Conservation (phyloP, 2,888 invertebrate genomes). For the Drosophila paracracens region DNA sequence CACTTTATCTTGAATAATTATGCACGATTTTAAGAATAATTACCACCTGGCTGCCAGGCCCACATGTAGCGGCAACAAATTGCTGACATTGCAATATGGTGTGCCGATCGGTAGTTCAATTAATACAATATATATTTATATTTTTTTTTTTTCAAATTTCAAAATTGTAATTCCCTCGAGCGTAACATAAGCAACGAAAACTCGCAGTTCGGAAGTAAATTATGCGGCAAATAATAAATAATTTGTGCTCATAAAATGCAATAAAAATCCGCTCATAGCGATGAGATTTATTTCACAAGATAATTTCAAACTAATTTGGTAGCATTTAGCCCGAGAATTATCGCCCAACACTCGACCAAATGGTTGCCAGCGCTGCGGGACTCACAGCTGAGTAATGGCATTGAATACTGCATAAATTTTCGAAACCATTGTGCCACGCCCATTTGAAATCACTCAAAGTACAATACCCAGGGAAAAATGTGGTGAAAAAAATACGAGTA, state of each 20-base stretch:
- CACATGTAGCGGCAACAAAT: constrained; percentile 51
- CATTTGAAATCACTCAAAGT: constrained; percentile 66
- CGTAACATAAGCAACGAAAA: constrained; percentile 41
- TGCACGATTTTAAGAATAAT: constrained; percentile 74
- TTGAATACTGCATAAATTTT: constrained; percentile 78
- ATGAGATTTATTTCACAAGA: constrained; percentile 74
- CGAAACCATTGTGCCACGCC: constrained; percentile 52
- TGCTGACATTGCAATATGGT: constrained; percentile 25
- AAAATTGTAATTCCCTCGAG: constrained; percentile 33
- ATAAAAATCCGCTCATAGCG: constrained; percentile 67
- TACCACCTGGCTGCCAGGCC: constrained; percentile 72
- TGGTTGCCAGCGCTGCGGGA: constrained; percentile 47
- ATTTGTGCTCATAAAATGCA: constrained; percentile 75
- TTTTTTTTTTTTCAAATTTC: constrained; percentile 9
- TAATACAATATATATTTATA: constrained; percentile 1
- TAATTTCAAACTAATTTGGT: constrained; percentile 78
- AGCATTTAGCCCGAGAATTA: constrained; percentile 74
- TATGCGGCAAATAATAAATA: constrained; percentile 76
- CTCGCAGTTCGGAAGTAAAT: constrained; percentile 78
- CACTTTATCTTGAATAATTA: constrained; percentile 64
- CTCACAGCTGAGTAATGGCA: constrained; percentile 71
- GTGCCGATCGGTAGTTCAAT: constrained; percentile 17
- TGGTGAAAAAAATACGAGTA: neutral
- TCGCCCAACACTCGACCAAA: constrained; percentile 40
- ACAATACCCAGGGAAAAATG: constrained; percentile 31